phyloP scores from a whole-genome alignment of 2,113 vertebrate genomes.

The Tachycineta bicolor region DNA sequence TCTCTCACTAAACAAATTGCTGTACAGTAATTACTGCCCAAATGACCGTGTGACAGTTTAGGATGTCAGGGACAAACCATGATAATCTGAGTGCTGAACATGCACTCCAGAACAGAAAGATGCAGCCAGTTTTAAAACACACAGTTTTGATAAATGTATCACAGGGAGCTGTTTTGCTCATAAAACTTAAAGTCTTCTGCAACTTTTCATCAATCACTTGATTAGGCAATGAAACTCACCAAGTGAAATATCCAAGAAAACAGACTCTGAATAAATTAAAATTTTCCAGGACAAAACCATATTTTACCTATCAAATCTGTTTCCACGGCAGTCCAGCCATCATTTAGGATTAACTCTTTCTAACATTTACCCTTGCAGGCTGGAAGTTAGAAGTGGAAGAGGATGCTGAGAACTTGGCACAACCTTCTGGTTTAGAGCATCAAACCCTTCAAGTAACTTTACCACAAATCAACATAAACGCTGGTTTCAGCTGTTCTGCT shows the following conservation, averaged over 20 bases:
- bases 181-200: not conserved
- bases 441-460: not conserved
- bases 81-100: constrained; percentile 1
- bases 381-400: not conserved
- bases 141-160: not conserved
- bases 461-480: not conserved
- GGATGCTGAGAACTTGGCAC: not conserved
- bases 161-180: not conserved
- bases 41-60: not conserved
- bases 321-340: not conserved
- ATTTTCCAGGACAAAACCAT: constrained; percentile 7
- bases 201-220: constrained; percentile 26
- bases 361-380: not conserved
- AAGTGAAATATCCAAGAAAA: not conserved
- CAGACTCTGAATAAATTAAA: constrained; percentile 27
- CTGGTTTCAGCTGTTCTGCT: constrained; percentile 13
- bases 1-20: not conserved
- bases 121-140: constrained; percentile 35
- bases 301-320: not conserved
- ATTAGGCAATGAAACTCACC: constrained; percentile 5
- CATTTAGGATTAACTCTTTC: not conserved
- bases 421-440: not conserved
- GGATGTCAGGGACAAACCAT: constrained; percentile 24
- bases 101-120: constrained; percentile 56
- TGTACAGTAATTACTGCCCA: constrained; percentile 14